Base-by-base conservation (phyloP, 2,797 vertebrate species). In the Poecile montanus region DNA sequence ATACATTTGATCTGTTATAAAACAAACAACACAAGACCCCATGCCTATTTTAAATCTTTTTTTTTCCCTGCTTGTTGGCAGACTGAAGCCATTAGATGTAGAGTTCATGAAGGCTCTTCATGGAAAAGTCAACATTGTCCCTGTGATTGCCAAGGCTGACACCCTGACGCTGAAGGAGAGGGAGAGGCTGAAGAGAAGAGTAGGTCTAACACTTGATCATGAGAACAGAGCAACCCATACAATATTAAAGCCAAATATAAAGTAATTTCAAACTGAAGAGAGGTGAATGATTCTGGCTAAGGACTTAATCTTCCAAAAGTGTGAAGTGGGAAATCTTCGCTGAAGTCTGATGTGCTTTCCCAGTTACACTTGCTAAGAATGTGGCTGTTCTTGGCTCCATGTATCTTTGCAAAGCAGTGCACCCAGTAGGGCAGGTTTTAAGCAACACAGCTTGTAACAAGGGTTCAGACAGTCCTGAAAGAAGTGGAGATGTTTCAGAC, bases 71-170 rank as follows among this genome's bases (percentile, higher is more conserved):
- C 17, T 94, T 85, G 9, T 85, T 95, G 91, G 22, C 81, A 98
- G 98, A 72, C 91, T 98, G 62, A 99, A 99, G 78, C 98, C 98
- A 34, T 96, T 98, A 93, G 98, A 99, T 95, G 98, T 98, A 82
- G 98, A 99, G 91, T 99, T 99, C 77, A 99, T 99, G 98, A 98
- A 99, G 94, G 98, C 98, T 57, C 98, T 99, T 93, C 98, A 99
- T 96, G 98, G 98, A 83, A 99, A 99, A 97, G 98, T 99, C 91
- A 99, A 98, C 97, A 98, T 98, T 47, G 98, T 99, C 27, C 98
- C 98, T 38, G 98, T 99, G 95, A 99, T 99, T 72, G 98, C 98
- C 53, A 98, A 99, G 97, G 98, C 98, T 13, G 98, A 98, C 95
- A 98, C 98, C 2, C 96, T 99, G 95, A 99, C 98, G 0, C 95